Evolutionary conservation across 92 coral and sea anemone species (phyloP).

Genomic region (Bergia puertoricense): DNA sequence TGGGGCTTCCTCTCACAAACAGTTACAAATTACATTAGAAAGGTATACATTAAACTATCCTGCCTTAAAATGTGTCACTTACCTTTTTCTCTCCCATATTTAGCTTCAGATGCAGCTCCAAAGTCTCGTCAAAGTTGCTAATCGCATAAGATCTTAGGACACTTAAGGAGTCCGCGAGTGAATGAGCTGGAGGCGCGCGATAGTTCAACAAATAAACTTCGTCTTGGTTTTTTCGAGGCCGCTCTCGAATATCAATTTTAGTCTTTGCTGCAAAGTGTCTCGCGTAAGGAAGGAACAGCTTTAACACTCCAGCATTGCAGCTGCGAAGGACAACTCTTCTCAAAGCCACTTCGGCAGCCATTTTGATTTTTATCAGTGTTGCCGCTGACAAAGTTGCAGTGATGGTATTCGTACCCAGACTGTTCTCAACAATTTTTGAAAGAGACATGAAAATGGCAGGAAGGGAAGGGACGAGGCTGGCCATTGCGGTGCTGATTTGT

Average conservation of each 20-base stretch:
- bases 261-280: conserved; percentile 59
- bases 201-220: conserved; percentile 81
- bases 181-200: conserved; percentile 74
- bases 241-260: conserved; percentile 44
- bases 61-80: not conserved
- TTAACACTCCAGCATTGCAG: not conserved
- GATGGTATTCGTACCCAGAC: too few species aligned
- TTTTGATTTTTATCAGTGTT: conserved; percentile 6
- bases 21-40: too few species aligned
- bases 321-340: not conserved
- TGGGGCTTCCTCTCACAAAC: too few species aligned
- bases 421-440: too few species aligned
- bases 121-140: conserved; percentile 69
- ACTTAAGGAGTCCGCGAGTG: conserved; percentile 70
- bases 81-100: conserved; percentile 87
- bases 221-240: conserved; percentile 63
- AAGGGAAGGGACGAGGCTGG: too few species aligned
- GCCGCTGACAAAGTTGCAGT: conserved; percentile 18
- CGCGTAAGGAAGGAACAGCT: conserved; percentile 27
- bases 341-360: conserved; percentile 27
- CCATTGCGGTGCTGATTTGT: too few species aligned
- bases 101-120: conserved; percentile 83
- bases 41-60: too few species aligned
- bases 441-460: too few species aligned
- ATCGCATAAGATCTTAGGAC: conserved; percentile 79